A percentile compares a stretch with the other conserved stretches of the same genome.
Evolutionary conservation across 2,888 invertebrate genomes (phyloP).

Genomic region (Amiota minor): DNA sequence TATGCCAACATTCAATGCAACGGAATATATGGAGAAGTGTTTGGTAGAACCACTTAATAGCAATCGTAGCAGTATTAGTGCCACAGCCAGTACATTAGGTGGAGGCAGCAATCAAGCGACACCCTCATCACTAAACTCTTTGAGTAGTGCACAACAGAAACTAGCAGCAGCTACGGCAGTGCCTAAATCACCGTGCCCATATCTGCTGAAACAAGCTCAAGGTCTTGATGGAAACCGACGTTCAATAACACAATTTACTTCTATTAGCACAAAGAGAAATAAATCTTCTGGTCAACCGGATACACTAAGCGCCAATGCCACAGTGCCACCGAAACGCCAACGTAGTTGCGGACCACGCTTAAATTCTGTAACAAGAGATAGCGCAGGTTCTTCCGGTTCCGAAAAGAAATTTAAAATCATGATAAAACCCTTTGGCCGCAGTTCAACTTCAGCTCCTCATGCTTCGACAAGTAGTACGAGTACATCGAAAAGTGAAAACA

Average conservation of each 20-base stretch:
- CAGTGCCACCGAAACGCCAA: constrained; percentile 56
- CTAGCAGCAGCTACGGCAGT: constrained; percentile 22
- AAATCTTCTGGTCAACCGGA: constrained; percentile 32
- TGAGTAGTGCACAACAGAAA: constrained; percentile 35
- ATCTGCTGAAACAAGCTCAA: constrained; percentile 55
- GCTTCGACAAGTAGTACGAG: not conserved
- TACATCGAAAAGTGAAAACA: constrained; percentile 32
- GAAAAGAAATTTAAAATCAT: constrained; percentile 60
- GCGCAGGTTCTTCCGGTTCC: not conserved
- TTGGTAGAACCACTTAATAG: constrained; percentile 57
- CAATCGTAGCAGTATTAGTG: constrained; percentile 50
- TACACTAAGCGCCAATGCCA: not conserved
- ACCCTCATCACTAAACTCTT: not conserved
- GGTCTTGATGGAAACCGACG: constrained; percentile 42
- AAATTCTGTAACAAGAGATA: constrained; percentile 41
- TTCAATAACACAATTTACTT: constrained; percentile 58
- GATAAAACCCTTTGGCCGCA: constrained; percentile 55
- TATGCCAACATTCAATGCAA: constrained; percentile 71
- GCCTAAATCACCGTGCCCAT: constrained; percentile 46
- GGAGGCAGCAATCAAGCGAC: constrained; percentile 31
- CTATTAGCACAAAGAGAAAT: constrained; percentile 49
- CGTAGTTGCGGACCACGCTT: constrained; percentile 69
- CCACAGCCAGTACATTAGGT: constrained; percentile 34
- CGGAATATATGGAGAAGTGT: constrained; percentile 68
- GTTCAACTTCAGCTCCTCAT: constrained; percentile 26